Evolutionary conservation across 2,888 invertebrate genomes (phyloP), one percentile per base, ranked within the genome.

Genomic region (Hydroisotoma schaefferi): DNA sequence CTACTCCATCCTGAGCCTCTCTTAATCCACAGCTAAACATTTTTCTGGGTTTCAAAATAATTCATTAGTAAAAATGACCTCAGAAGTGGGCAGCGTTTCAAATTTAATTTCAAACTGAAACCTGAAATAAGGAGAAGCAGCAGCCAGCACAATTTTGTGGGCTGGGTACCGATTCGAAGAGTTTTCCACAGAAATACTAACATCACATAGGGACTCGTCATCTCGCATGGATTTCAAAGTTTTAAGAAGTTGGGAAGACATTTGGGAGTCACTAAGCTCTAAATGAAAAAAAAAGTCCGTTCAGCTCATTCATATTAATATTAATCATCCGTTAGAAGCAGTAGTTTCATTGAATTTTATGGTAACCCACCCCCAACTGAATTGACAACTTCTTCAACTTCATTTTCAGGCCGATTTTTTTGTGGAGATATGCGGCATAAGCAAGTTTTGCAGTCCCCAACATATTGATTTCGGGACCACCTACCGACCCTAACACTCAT

Each of bases 71-170:
- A 23, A 46, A 3, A 46, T 5, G 15, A 3, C 23, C 46, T 8
- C 15, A 12, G 15, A 46, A 46, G 23, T 8, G 5, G 6, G 22
- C 2, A 22, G 5, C 23, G 4, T 3, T 8, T 23, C 25, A 23
- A 46, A 46, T 20, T 56, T 2, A 26, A 40, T 40, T 20, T 5
- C n/a, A 18, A 15, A 40, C 5, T 15, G 15, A n/a, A n/a, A 73
- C 74, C 70, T 75, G 65, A 80, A 80, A 68, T 79, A 80, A 15
- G 77, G 77, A 62, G 79, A 78, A 3, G 78, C 76, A 18, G 78
- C 77, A 51, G 79, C 76, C 4, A 80, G 72, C 2, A 80, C 74
- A 28, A 77, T 74, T 66, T 76, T 75, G 65, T 80, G 80, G 28
- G 78, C 78, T 55, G 69, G 67, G 56, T 67, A 67, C 40, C 61